Base-by-base conservation (phyloP, 2,888 invertebrate species). In the Philonicus albiceps region DNA sequence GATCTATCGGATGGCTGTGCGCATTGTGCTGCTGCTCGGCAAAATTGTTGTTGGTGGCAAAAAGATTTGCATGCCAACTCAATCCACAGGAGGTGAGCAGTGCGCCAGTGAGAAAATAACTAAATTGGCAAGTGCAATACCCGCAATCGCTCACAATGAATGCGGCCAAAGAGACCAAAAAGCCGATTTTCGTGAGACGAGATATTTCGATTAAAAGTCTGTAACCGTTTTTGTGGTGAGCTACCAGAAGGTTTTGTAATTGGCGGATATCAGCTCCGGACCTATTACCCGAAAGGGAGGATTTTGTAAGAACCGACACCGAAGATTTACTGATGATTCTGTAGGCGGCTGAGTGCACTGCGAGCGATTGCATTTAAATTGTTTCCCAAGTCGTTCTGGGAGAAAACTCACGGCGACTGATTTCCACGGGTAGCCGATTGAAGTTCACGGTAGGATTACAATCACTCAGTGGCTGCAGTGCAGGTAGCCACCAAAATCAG, bases 81-180 rank as follows among this genome's bases (percentile, higher is more conserved):
- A 64, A 83, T 55, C 84, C 84, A 73, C 13, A 73, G 72, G 43
- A 84, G 84, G 84, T 84, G 72, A 30, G 37, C 43, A 73, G 73
- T 73, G 73, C 72, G 73, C 34, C 43, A 73, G 73, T 73, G 84
- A 84, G 73, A 84, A 84, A 73, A 84, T 81, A 84, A 72, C 73
- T 84, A 84, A 84, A 72, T 84, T 84, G 84, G 84, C 84, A 84
- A 84, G 84, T 84, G 84, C 81, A 81, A 73, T 73, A 84, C 72
- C 27, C 27, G 40, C 84, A 43, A 84, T 84, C 37, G 27, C 40
- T 37, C 73, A 40, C 49, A 73, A 73, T 73, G 84, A 84, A 84
- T 84, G 84, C 84, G 84, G 73, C 84, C 37, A 49, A 81, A 49
- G 16, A 31, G 40, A 27, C 81, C 72, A 73, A 84, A 73, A 43